phyloP scores from a whole-genome alignment of 2,113 vertebrate species.

The Crotalus tigris region DNA sequence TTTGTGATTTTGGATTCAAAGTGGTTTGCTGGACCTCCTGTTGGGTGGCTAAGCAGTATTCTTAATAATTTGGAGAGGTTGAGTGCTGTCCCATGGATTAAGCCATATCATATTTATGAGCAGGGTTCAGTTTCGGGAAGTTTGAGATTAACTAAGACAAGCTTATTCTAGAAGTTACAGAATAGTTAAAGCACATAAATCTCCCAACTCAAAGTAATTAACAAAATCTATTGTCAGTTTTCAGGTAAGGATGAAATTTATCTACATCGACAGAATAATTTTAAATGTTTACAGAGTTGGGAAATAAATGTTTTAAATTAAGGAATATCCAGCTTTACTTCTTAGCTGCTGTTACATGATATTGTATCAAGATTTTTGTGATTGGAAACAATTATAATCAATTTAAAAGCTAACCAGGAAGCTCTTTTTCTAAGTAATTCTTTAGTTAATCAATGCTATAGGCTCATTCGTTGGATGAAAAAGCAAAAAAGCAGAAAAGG shows the following conservation, averaged over 20 bases:
- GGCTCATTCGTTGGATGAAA: background rate
- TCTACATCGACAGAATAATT: background rate
- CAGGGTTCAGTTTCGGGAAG: background rate
- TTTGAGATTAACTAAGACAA: background rate
- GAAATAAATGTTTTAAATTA: background rate
- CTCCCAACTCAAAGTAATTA: background rate
- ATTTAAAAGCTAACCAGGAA: background rate
- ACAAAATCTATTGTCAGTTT: background rate
- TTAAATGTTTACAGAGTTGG: background rate
- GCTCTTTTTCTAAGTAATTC: background rate
- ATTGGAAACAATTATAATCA: background rate
- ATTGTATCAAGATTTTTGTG: background rate
- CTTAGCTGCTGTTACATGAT: background rate
- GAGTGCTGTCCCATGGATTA: background rate
- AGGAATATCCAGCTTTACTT: background rate
- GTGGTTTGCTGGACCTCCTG: background rate
- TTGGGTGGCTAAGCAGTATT: background rate
- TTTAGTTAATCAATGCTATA: background rate
- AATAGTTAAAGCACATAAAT: background rate
- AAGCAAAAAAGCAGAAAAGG: background rate
- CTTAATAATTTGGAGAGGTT: background rate
- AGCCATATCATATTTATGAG: background rate
- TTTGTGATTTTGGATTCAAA: background rate
- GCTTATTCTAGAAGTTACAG: background rate
- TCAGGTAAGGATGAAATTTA: background rate